Conservation (phyloP, 2,113 vertebrate genomes). For the Candoia aspera region DNA sequence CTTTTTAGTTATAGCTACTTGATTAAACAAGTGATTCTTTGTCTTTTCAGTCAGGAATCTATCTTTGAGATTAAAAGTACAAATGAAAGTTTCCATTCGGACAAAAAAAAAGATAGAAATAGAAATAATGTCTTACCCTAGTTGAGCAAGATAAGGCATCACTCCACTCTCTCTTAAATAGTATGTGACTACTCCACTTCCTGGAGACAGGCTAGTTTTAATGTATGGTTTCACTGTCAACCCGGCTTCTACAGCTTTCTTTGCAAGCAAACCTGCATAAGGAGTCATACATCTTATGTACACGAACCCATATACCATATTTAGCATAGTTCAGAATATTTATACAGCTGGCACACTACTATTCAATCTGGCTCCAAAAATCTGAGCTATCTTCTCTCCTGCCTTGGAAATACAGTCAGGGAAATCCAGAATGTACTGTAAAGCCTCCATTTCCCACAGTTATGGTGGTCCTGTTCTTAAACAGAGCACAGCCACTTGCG, state of each 20-base stretch:
- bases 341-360: background rate
- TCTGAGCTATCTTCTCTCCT: background rate
- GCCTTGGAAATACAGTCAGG: background rate
- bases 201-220: constrained; percentile 96
- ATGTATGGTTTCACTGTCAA: constrained; percentile 92
- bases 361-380: background rate
- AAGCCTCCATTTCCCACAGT: background rate
- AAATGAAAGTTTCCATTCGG: background rate
- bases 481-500: too few relatives aligned
- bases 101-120: background rate
- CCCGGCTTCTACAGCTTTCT: constrained; percentile 89
- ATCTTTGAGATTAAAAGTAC: background rate
- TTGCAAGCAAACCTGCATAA: constrained; percentile 87
- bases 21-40: background rate
- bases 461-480: background rate
- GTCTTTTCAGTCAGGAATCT: background rate
- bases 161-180: constrained; percentile 94
- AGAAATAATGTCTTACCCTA: constrained; percentile 76
- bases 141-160: constrained; percentile 86
- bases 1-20: background rate
- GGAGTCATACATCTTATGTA: background rate
- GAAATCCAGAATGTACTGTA: background rate
- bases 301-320: background rate
- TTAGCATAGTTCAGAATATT: background rate
- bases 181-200: constrained; percentile 97